A percentile compares a stretch with the other conserved stretches of the same genome.
Conservation (phyloP, 2,888 invertebrate genomes). For the Oscheius onirici region DNA sequence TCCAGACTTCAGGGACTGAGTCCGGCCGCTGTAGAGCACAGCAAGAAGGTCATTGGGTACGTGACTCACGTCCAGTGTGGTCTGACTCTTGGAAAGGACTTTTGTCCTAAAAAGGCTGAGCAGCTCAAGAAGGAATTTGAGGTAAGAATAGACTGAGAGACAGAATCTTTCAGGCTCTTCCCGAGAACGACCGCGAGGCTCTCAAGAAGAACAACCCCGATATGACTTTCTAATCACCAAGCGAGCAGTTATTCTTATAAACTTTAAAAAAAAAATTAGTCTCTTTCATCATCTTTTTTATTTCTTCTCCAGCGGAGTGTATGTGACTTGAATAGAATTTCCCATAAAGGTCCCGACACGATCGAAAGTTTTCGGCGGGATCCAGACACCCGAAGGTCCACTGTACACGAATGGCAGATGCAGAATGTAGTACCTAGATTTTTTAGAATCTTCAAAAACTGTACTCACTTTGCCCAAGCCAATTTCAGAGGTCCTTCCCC, state of each 20-base stretch:
- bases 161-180: conserved; percentile 33
- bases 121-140: conserved; percentile 24
- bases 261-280: too few species aligned
- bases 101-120: conserved; percentile 24
- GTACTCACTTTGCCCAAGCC: conserved; percentile 53
- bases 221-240: conserved; percentile 17
- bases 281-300: neutral
- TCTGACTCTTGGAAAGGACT: conserved; percentile 39
- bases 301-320: conserved; percentile 37
- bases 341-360: conserved; percentile 35
- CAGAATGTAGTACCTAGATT: conserved; percentile 58
- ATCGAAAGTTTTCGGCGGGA: conserved; percentile 35
- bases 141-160: neutral
- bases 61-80: conserved; percentile 43
- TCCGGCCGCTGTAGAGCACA: conserved; percentile 42
- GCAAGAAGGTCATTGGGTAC: conserved; percentile 45
- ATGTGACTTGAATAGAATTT: conserved; percentile 37
- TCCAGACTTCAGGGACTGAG: conserved; percentile 44
- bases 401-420: conserved; percentile 59
- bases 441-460: too few species aligned
- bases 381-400: conserved; percentile 49
- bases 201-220: conserved; percentile 48
- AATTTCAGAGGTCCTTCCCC: conserved; percentile 59
- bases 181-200: conserved; percentile 40
- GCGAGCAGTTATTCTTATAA: too few species aligned